Conservation (phyloP, 2,888 invertebrate genomes). For the Seira musarum region DNA sequence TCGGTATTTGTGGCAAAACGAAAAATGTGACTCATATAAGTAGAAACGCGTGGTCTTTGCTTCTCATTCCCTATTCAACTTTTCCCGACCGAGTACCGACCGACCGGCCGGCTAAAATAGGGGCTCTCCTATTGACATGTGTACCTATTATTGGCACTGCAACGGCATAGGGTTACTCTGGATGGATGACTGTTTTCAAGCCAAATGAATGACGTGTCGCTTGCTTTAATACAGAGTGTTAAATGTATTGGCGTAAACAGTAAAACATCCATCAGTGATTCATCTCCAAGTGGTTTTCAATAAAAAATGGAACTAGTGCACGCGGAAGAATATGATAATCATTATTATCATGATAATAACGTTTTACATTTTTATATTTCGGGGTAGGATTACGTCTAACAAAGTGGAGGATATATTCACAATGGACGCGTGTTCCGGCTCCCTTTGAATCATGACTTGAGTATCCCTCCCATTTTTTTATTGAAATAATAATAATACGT, state of each 20-base stretch:
- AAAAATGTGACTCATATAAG: slow-evolving; percentile 58
- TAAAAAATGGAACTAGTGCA: slow-evolving; percentile 36
- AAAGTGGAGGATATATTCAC: slow-evolving; percentile 11
- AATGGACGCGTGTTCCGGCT: slow-evolving; percentile 42
- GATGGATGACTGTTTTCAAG: slow-evolving; percentile 39
- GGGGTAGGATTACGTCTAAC: background rate
- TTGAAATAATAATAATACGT: too few relatives aligned
- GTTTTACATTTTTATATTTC: slow-evolving; percentile 16
- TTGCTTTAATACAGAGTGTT: slow-evolving; percentile 42
- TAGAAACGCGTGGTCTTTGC: slow-evolving; percentile 52
- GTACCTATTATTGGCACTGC: slow-evolving; percentile 54
- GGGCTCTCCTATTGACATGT: slow-evolving; percentile 40
- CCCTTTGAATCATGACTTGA: slow-evolving; percentile 40
- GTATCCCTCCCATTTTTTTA: slow-evolving; percentile 38
- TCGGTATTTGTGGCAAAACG: slow-evolving; percentile 59
- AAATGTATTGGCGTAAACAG: slow-evolving; percentile 38
- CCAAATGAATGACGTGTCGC: slow-evolving; percentile 52
- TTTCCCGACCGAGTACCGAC: too few relatives aligned
- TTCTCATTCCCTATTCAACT: slow-evolving; percentile 28
- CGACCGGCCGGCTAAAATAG: slow-evolving; percentile 42
- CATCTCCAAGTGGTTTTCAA: slow-evolving; percentile 49
- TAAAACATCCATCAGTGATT: slow-evolving; percentile 44
- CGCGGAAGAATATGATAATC: slow-evolving; percentile 10
- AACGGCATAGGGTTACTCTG: slow-evolving; percentile 38
- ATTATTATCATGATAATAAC: background rate